Base-by-base conservation (phyloP, 2,888 invertebrate species). In the Caenorhabditis wallacei region DNA sequence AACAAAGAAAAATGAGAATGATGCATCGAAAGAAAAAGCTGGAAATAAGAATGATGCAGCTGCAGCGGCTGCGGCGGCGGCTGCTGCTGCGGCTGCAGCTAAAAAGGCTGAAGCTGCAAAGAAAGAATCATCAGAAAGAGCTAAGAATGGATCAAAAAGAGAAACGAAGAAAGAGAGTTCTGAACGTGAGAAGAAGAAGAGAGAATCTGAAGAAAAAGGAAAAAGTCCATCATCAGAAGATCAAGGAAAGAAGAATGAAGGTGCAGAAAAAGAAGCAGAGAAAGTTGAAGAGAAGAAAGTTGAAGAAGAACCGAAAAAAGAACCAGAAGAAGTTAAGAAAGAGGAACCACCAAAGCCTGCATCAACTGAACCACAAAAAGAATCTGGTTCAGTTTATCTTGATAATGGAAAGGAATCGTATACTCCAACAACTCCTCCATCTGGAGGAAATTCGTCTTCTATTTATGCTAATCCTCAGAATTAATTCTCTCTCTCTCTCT, bases 1-100 rank as follows among this genome's bases (percentile, higher is more conserved):
- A 16, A 43, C 63, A 24, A 18, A 46, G 24, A 40, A 61, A 24
- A 2, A 61, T 43, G 63, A 63, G 46, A n/a, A 46, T 26, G 30
- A 8, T 30, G 22, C 46, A 46, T 46, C 57, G 59, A 24, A 30
- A 43, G 46, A 43, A 43, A 24, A 53, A 74, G 51, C 26, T n/a
- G 30, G 48, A 48, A 30, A 64, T n/a, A n/a, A n/a, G n/a, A n/a
- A n/a, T n/a, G n/a, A n/a, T n/a, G 30, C 4, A 30, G 30, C 30
- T 30, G 30, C 4, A 30, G 30, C 30, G 8, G 30, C 30, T 30
- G 30, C 4, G 8, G 30, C 4, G 8, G 30, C 30, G 3, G 30
- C 4, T 5, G 30, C 30, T 30, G 30, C 30, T 30, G 30, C 4
- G 8, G 30, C 4, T 5, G 30, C 30, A 30, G 30, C 4, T 30